Evolutionary conservation across 2,113 vertebrate genomes (phyloP).

Genomic region (Equus przewalskii): DNA sequence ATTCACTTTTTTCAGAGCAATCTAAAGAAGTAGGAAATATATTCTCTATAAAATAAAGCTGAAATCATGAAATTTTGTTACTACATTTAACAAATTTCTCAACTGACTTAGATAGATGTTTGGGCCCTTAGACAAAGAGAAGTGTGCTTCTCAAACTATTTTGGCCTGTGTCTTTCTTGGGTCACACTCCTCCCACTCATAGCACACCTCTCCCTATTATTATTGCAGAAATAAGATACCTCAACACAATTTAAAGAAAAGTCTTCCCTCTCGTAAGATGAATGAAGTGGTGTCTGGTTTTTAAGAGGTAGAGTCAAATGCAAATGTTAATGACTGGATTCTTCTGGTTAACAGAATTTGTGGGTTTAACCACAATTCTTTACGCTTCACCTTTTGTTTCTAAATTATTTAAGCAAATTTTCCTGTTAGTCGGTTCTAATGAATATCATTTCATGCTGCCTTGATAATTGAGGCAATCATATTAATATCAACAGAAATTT

Average conservation of each 20-base stretch:
- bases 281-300: background rate
- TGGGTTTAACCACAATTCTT: background rate
- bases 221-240: background rate
- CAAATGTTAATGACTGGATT: background rate
- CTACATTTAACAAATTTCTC: constrained; percentile 61
- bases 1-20: constrained; percentile 56
- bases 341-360: constrained; percentile 23
- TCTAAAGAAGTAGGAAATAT: constrained; percentile 62
- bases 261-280: background rate
- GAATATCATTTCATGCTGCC: background rate
- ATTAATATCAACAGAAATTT: background rate
- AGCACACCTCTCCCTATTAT: background rate
- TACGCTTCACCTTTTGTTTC: background rate
- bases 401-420: constrained; percentile 30
- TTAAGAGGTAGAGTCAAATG: background rate
- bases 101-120: background rate
- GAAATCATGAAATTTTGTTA: constrained; percentile 56
- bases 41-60: constrained; percentile 54
- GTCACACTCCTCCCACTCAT: background rate
- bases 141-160: background rate
- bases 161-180: background rate
- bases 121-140: constrained; percentile 20
- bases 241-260: background rate
- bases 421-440: background rate
- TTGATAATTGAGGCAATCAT: background rate